These are phyloP conservation scores for Brevipalpus yothersi DNA, from an alignment of 1,140 invertebrate genomes.

Conservation along the genomic window DNA sequence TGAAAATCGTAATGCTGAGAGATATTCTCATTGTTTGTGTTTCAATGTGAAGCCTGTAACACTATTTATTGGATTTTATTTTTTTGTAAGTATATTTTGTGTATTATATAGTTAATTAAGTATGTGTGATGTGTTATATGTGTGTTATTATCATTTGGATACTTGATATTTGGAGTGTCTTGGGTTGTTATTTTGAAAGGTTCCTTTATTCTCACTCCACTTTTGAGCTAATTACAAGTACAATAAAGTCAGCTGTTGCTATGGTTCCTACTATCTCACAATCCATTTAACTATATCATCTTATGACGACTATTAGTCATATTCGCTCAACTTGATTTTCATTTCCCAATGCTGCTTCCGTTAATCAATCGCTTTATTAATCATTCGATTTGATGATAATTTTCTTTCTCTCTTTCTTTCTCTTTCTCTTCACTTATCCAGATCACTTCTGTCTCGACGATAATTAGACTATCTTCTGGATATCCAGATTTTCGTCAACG, in stretches of 20 bases:
- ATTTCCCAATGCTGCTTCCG: not conserved
- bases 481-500: not conserved
- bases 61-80: constrained; percentile 6
- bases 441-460: not conserved
- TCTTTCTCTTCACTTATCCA: not conserved
- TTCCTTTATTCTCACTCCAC: not conserved
- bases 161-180: not conserved
- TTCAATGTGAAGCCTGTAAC: constrained; percentile 9
- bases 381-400: not conserved
- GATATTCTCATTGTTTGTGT: constrained; percentile 9
- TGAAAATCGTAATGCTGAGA: constrained; percentile 1
- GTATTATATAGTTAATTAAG: not conserved
- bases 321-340: not conserved
- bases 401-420: not conserved
- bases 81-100: constrained; percentile 4
- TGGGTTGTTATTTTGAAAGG: not conserved
- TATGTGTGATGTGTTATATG: not conserved
- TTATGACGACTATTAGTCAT: not conserved
- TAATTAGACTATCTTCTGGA: not conserved
- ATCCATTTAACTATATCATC: not conserved
- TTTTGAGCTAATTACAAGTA: not conserved
- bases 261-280: not conserved
- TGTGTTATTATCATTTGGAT: not conserved
- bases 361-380: not conserved
- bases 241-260: not conserved